Evolutionary conservation across 2,797 vertebrate genomes (phyloP).

Genomic region (Lepilemur ruficaudatus): DNA sequence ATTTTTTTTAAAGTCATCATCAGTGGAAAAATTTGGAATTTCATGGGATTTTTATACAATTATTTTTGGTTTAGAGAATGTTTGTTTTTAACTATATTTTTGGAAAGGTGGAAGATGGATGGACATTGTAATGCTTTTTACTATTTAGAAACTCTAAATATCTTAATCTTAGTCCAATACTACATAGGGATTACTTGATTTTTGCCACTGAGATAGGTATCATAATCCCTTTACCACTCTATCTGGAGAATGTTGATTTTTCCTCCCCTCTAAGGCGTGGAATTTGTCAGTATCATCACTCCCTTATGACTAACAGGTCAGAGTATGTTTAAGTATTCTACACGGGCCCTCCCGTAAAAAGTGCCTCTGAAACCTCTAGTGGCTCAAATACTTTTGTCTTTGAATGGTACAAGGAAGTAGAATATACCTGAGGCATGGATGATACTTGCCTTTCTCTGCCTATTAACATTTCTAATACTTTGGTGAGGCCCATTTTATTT

Average conservation of each 20-base stretch:
- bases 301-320: background rate
- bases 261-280: background rate
- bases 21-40: background rate
- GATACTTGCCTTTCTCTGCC: background rate
- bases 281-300: background rate
- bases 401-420: background rate
- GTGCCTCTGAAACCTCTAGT: background rate
- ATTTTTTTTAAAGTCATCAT: background rate
- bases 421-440: background rate
- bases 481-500: background rate
- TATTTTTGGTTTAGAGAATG: conserved; percentile 25
- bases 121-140: background rate
- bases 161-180: background rate
- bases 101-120: background rate
- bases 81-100: background rate
- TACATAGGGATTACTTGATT: background rate
- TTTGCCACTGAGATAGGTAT: background rate
- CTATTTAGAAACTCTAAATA: background rate
- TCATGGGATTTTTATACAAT: background rate
- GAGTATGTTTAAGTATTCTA: background rate
- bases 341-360: background rate
- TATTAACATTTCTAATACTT: background rate
- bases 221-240: background rate
- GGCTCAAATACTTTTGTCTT: background rate
- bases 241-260: background rate